Base-by-base conservation (phyloP, 1,140 invertebrate genomes). In the Pseudoatta argentina region DNA sequence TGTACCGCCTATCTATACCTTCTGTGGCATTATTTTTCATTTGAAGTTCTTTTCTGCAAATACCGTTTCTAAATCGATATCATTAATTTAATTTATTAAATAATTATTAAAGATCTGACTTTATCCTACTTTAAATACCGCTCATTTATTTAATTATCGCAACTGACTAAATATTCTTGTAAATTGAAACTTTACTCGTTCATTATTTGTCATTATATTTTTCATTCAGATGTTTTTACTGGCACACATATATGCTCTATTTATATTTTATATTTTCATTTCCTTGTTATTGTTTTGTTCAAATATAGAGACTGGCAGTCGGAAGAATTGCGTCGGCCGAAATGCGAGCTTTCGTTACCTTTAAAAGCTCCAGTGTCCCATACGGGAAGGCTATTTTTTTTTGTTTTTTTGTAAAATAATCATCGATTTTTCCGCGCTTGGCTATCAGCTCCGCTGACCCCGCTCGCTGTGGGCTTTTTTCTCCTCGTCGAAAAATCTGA, bases 401-500 rank as follows among this genome's bases (percentile, higher is more conserved):
- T 81, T 67, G 69, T 61, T 64, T 78, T 78, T 81, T 81, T 64
- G 44, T 39, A 63, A 83, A 83, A 83, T 83, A 83, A 83, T 83
- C 69, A 83, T 83, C 69, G 79, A 83, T 83, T 83, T 83, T 73
- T 75, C 53, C 64, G 48, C 77, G 64, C 77, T 81, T 61, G 59
- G 51, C 85, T 61, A 61, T 86, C 85, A 39, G n/a, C 55, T 72
- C 44, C 39, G 16, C 48, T 63, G 72, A 76, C 44, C 61, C 61
- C 24, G 66, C 73, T 57, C 34, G 55, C 63, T n/a, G 73, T 34
- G 55, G 55, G 39, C 79, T 83, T 83, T 83, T 83, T 73, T 78
- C 67, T 55, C 78, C 57, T 83, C 66, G 77, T 83, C 51, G 44
- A 83, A 83, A 86, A 81, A 82, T 86, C 86, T 69, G 77, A 71